Base-by-base conservation (phyloP, 2,113 vertebrate species). In the Alosa alosa region DNA sequence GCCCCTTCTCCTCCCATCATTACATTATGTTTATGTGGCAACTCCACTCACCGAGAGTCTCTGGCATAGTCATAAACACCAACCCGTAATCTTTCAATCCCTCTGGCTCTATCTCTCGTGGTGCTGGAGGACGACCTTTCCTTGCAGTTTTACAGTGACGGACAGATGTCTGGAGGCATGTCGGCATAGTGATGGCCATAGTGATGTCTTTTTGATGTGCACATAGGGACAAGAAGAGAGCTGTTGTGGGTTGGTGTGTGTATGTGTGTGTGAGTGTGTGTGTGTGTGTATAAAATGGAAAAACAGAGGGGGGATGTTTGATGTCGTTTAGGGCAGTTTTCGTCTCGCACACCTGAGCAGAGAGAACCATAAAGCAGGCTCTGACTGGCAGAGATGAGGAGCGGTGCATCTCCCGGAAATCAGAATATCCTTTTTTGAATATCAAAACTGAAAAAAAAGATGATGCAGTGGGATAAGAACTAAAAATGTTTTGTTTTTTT, bases 321-420 rank as follows among this genome's bases (percentile, higher is more conserved):
- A 13, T 55, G 17, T 55, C 52, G 13, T 17, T 18, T 13, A 55
- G 52, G 52, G 17, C 11, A 55, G 52, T 15, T 55, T 55, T 17
- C 1, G 4, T 55, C 15, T 13, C 50, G 64, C 31, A 72, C 64
- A 72, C 25, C 25, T 72, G 64, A 84, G 46, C 78, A 36, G 81
- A 68, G 81, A 68, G 78, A 86, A 84, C 57, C 44, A 52, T 31
- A n/a, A 47, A 50, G 57, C 47, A 57, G 64, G 39, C 36, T 44
- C 44, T 46, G 39, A 83, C 75, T 44, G 72, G 25, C 20, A 81
- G 15, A 68, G n/a, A 72, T 13, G 64, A 36, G 9, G 25, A 31
- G 13, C 25, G 8, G 10, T 11, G 25, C 25, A 31, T 31, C n/a
- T 13, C 25, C 22, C 31, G 64, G 31, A 31, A 31, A 68, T 72